phyloP scores from a whole-genome alignment of 2,888 invertebrate genomes.

The Argynnis bischoffii region DNA sequence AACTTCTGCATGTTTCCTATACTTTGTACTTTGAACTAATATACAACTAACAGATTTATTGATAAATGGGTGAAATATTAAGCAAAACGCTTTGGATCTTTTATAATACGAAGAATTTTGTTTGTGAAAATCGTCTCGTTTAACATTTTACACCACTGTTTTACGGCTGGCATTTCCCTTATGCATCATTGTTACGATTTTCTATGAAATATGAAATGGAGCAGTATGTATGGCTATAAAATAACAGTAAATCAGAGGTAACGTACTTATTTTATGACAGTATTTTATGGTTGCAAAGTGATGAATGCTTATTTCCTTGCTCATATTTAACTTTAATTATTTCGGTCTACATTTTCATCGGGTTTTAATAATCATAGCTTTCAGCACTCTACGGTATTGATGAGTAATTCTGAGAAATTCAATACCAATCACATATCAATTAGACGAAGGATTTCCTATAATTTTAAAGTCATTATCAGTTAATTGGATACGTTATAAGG shows the following conservation, averaged over 20 bases:
- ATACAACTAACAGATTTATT: too few species aligned
- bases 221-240: slow-evolving; percentile 14
- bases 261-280: slow-evolving; percentile 5
- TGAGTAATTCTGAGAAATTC: too few species aligned
- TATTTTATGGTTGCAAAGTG: neutral
- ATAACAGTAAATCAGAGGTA: slow-evolving; percentile 17
- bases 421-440: too few species aligned
- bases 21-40: too few species aligned
- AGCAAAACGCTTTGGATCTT: too few species aligned
- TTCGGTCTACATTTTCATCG: neutral
- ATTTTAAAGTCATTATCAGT: too few species aligned
- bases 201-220: slow-evolving; percentile 7
- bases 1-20: too few species aligned
- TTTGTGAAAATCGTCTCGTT: neutral
- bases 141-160: neutral
- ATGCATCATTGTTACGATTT: slow-evolving; percentile 6
- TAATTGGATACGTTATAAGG: too few species aligned
- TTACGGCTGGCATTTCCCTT: slow-evolving; percentile 9
- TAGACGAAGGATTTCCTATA: too few species aligned
- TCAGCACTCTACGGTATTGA: too few species aligned
- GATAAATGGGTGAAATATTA: too few species aligned
- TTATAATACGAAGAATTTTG: neutral
- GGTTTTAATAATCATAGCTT: neutral
- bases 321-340: neutral
- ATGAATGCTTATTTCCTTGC: neutral